These are phyloP conservation scores for Nycticebus coucang DNA, from an alignment of 2,113 vertebrate species.

Conservation along the genomic window DNA sequence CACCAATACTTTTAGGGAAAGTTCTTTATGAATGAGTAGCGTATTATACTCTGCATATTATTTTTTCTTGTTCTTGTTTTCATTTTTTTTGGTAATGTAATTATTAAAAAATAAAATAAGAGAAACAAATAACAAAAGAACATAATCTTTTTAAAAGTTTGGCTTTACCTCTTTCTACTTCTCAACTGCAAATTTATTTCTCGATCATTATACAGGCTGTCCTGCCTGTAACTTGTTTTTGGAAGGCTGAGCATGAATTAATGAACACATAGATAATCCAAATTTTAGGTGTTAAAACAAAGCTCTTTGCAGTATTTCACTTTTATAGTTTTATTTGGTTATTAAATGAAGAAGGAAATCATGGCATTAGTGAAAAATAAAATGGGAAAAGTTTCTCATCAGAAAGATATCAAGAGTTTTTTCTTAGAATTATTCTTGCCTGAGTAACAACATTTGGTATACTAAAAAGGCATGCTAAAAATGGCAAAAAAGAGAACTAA, in stretches of 20 bases:
- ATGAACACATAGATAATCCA: not conserved
- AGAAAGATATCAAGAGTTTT: not conserved
- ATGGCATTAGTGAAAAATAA: not conserved
- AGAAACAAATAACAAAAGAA: not conserved
- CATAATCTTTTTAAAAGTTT: not conserved
- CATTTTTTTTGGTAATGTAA: not conserved
- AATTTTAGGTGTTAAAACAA: slow-evolving; percentile 19
- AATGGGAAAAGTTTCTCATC: not conserved
- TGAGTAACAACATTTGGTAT: not conserved
- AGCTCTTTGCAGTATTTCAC: not conserved
- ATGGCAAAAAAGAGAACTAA: not conserved
- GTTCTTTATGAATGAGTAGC: not conserved
- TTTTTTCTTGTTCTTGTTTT: not conserved
- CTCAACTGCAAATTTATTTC: not conserved
- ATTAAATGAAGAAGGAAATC: slow-evolving; percentile 23
- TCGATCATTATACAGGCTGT: not conserved
- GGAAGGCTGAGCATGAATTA: not conserved
- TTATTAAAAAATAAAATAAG: not conserved
- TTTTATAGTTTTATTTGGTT: not conserved
- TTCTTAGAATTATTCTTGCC: not conserved
- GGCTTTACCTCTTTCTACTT: not conserved
- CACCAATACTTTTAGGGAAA: not conserved
- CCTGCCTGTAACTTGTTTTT: not conserved
- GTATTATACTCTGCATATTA: not conserved
- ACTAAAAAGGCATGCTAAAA: not conserved